Base-by-base conservation (phyloP, 2,888 invertebrate species). In the Endotricha flammealis region DNA sequence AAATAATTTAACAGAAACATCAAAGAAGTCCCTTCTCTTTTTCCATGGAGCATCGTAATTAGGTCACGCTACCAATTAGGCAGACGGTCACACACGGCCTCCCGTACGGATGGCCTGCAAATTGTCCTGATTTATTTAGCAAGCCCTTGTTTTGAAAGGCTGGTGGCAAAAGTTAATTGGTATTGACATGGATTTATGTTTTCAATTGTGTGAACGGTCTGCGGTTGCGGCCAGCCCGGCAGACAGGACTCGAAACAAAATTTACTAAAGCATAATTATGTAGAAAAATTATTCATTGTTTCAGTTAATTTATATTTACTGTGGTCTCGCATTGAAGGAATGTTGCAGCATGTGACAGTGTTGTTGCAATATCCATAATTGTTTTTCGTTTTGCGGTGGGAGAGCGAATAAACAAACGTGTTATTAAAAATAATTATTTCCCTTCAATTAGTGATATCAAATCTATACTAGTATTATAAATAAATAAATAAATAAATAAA, bases 101-200 rank as follows among this genome's bases (percentile, higher is more conserved):
- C 32, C 12, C 13, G 9, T 32, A n/a, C 23, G 17, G 11, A 23
- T 23, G 14, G 23, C 12, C 12, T 22, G 12, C n/a, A 23, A 34
- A 34, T 27, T 34, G 20, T 28, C n/a, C 13, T 54, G 55, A 57
- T 56, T 46, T 40, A 48, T 39, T 33, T 25, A 28, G 22, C 29
- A 31, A 38, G 25, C 36, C 55, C 47, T 53, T 55, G 47, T 50
- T 52, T 48, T 42, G 44, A 42, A 41, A 41, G 38, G 38, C 39
- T 42, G 46, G 51, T 47, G 53, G 53, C 31, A 42, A 48, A 54
- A 60, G 59, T 69, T 71, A 71, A 70, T 70, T 70, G 69, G 62
- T 68, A 64, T 70, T 59, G 70, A 67, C 64, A 54, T 50, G 58
- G 67, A 70, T 70, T 69, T 70, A 70, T 65, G 64, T 52, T 50